Evolutionary conservation across 2,113 vertebrate genomes (phyloP).

Genomic region (Barbus barbus): DNA sequence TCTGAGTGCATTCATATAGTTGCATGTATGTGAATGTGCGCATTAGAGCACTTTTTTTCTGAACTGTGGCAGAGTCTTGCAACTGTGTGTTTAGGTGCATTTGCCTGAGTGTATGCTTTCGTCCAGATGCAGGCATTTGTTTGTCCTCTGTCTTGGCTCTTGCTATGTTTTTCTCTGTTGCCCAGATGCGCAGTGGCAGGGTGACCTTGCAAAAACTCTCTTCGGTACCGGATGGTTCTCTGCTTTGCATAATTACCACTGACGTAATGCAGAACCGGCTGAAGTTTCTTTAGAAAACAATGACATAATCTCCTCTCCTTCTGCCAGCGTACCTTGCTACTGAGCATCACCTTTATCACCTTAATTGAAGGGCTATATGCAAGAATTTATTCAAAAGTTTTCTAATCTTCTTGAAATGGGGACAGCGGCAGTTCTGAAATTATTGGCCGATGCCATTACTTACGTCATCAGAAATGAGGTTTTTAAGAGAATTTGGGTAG

Average conservation of each 20-base stretch:
- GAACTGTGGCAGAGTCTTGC: not conserved
- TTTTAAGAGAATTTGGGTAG: not conserved
- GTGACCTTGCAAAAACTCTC: conserved; percentile 73
- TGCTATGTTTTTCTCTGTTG: conserved; percentile 56
- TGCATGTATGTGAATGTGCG: not conserved
- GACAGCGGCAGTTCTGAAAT: not conserved
- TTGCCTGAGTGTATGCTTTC: conserved; percentile 24
- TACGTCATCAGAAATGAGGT: not conserved
- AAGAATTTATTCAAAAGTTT: not conserved
- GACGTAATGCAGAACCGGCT: conserved; percentile 69
- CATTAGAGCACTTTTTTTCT: not conserved
- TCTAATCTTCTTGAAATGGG: not conserved
- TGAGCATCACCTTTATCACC: conserved; percentile 24
- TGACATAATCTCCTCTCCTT: conserved; percentile 43
- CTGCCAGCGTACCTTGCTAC: not conserved
- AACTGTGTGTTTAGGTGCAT: not conserved
- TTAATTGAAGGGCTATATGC: not conserved
- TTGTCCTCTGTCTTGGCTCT: conserved; percentile 47
- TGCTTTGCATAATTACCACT: conserved; percentile 72
- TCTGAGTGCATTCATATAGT: not conserved
- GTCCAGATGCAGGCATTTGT: conserved; percentile 33
- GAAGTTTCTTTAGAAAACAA: conserved; percentile 53
- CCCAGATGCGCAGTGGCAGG: conserved; percentile 77
- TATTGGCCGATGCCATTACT: not conserved
- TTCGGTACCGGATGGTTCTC: not conserved